Evolutionary conservation across 2,113 vertebrate species (phyloP), one percentile per base, ranked within the genome.

Genomic region (Neolamprologus sp.): DNA sequence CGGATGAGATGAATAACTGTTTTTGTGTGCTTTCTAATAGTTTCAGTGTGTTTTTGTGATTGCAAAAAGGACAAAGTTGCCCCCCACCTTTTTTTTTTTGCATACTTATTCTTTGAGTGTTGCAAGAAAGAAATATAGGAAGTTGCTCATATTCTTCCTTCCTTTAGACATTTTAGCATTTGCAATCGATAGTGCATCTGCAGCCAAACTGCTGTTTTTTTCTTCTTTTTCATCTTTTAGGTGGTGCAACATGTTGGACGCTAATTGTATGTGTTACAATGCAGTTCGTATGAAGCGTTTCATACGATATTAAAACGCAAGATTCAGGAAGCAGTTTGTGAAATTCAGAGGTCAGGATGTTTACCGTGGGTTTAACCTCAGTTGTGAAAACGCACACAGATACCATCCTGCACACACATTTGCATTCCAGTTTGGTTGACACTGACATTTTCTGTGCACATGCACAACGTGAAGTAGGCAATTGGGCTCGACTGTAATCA

Each of bases 401-500:
- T 4, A 9, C 5, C 10, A 53, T 60, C 55, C 35, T 17, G 42
- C 58, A 85, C 60, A 78, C 51, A 33, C 53, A 26, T 71, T 78
- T 49, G 73, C 26, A 19, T 65, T 40, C 57, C 5, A 19, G 7
- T 21, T 17, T 54, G 14, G 73, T 87, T 86, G 68, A 47, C 40
- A 2, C 9, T 87, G 85, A 82, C 63, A 17, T n/a, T 79, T 58
- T 79, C 82, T n/a, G 73, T 51, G 86, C 60, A 14, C n/a, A 81
- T 42, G 17, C 21, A 57, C 65, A 54, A 82, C 9, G 7, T 78
- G 65, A 71, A 86, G 63, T 2, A 92, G 57, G 58, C 51, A 60
- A 1, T 16, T 80, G 6, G 45, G 81, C 40, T 8, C 26, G 17
- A 51, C 60, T 19, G 40, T 85, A 91, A 85, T 92, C 81, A 92